Percentiles rank a stretch among this genome's conserved stretches.
phyloP scores from a whole-genome alignment of 1,140 invertebrate species.

The Zaprionus lachaisei region DNA sequence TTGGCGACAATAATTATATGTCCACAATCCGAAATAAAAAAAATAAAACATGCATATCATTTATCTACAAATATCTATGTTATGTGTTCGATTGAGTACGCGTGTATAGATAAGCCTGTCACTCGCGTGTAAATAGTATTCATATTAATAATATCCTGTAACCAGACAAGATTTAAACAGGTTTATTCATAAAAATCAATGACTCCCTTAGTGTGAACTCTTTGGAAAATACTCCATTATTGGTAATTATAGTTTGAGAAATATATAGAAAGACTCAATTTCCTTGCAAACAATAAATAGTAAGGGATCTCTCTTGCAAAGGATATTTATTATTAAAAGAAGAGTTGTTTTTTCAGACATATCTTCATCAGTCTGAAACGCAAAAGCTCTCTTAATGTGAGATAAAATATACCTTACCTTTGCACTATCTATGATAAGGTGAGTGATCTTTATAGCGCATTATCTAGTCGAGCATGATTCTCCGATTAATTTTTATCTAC shows the following conservation, averaged over 20 bases:
- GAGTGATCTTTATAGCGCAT: not conserved
- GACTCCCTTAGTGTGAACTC: too few relatives aligned
- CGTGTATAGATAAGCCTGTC: not conserved
- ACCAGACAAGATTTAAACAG: not conserved
- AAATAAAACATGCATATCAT: not conserved
- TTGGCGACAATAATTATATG: slow-evolving; percentile 49
- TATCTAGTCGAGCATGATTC: not conserved
- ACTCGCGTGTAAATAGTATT: not conserved
- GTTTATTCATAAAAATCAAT: not conserved
- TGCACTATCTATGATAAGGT: not conserved
- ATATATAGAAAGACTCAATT: too few relatives aligned
- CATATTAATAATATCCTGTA: not conserved
- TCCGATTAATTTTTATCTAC: not conserved
- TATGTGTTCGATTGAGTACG: not conserved
- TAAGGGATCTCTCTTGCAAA: too few relatives aligned
- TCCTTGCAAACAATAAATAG: too few relatives aligned
- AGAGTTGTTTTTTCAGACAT: too few relatives aligned
- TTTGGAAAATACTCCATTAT: too few relatives aligned
- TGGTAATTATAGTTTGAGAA: too few relatives aligned
- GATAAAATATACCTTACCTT: not conserved
- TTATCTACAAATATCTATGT: too few relatives aligned
- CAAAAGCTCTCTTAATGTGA: too few relatives aligned
- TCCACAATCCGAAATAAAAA: slow-evolving; percentile 11
- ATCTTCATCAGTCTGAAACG: too few relatives aligned
- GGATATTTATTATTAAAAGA: too few relatives aligned